Evolutionary conservation across 2,797 vertebrate species (phyloP).

Genomic region (Hephaestus fuliginosus): DNA sequence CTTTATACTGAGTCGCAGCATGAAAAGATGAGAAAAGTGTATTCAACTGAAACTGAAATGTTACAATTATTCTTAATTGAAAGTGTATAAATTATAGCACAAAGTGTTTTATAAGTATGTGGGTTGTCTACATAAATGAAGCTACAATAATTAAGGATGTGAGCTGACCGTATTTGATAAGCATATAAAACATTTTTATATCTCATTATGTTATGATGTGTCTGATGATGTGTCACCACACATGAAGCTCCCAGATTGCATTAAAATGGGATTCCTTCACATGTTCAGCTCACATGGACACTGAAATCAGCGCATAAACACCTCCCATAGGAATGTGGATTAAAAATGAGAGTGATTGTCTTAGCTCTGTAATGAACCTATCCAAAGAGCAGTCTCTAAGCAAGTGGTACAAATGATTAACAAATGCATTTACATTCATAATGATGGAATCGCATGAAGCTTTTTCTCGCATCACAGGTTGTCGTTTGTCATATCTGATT

Average conservation of each 20-base stretch:
- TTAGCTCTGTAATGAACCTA: not conserved
- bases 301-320: not conserved
- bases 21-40: slow-evolving; percentile 24
- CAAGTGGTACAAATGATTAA: not conserved
- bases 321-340: not conserved
- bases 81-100: not conserved
- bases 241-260: not conserved
- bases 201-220: not conserved
- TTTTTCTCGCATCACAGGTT: not conserved
- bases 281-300: not conserved
- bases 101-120: not conserved
- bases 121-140: not conserved
- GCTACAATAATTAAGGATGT: not conserved
- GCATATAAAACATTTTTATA: not conserved
- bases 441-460: not conserved
- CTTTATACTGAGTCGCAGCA: slow-evolving; percentile 31
- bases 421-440: not conserved
- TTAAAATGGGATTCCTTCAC: not conserved
- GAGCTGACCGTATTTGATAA: not conserved
- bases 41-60: slow-evolving; percentile 14
- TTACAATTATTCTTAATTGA: not conserved
- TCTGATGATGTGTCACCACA: not conserved
- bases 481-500: not conserved
- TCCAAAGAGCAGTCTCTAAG: not conserved
- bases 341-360: not conserved